Conservation (phyloP, 2,888 invertebrate genomes). For the Ypsolopha scabrella region DNA sequence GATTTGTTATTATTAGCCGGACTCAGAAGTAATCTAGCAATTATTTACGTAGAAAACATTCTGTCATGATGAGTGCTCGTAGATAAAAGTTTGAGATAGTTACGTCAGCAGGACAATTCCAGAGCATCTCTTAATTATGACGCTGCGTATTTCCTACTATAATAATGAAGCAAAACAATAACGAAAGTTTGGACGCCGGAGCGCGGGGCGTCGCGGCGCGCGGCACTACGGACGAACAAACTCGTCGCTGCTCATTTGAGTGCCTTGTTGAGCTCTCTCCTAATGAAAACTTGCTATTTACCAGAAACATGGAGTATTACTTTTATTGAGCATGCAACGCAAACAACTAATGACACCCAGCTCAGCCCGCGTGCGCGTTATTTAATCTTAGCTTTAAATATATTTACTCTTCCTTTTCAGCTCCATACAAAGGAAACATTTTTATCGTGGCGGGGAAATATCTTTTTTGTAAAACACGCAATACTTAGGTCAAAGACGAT, state of each 20-base stretch:
- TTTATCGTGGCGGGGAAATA: background rate
- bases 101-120: constrained; percentile 52
- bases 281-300: constrained; percentile 65
- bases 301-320: constrained; percentile 41
- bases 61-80: constrained; percentile 39
- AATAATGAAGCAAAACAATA: constrained; percentile 68
- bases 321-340: constrained; percentile 39
- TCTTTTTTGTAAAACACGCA: constrained; percentile 1
- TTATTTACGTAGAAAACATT: constrained; percentile 53
- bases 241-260: constrained; percentile 56
- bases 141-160: constrained; percentile 64
- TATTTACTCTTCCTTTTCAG: background rate
- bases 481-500: background rate
- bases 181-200: constrained; percentile 61
- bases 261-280: constrained; percentile 52
- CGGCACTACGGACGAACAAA: constrained; percentile 30
- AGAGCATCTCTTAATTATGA: constrained; percentile 64
- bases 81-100: constrained; percentile 53
- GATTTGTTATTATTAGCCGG: constrained; percentile 45
- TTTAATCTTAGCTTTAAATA: background rate
- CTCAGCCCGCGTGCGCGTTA: background rate
- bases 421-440: background rate
- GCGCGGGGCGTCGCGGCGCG: constrained; percentile 21
- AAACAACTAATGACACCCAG: constrained; percentile 12
- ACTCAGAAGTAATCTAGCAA: constrained; percentile 38